Evolutionary conservation across 2,797 vertebrate species (phyloP), one percentile per base, ranked within the genome.

Genomic region (Notolepis coatsorum): DNA sequence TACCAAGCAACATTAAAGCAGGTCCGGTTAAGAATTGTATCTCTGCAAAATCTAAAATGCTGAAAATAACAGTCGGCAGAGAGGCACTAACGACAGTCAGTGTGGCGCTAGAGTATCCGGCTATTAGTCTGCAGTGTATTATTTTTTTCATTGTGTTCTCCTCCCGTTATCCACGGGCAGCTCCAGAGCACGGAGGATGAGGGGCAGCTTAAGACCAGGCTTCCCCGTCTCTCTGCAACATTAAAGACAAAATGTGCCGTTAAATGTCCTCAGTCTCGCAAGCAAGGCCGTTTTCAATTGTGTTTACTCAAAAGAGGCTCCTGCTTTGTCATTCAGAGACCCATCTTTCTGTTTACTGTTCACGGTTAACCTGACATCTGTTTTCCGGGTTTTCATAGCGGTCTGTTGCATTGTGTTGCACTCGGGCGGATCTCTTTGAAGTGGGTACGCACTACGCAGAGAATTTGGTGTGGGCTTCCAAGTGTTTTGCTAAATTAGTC

Each of bases 201-300:
- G 24, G 23, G 52, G 15, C 7, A 3, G 24, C 12, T 37, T 37
- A 30, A 27, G 30, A 27, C 23, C 23, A 12, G 1, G 37, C n/a
- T n/a, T n/a, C n/a, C n/a, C n/a, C n/a, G 5, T 55, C 8, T 37
- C 8, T 9, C 52, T 20, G 37, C 25, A 42, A 31, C 53, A 31
- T 55, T 20, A 28, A 42, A 18, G n/a, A 41, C 21, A 24, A 38
- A 39, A 53, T 53, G 50, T 23, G 21, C n/a, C 37, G 20, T 54
- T 27, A 37, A 52, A 54, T 55, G 3, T 15, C 37, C 7, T 30
- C n/a, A 9, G 46, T 7, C 15, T 8, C 49, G 20, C 49, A 12
- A 21, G 17, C 49, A 35, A n/a, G n/a, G n/a, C n/a, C n/a, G n/a
- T n/a, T n/a, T n/a, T n/a, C n/a, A n/a, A n/a, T n/a, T n/a, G n/a